Evolutionary conservation across 2,888 invertebrate genomes (phyloP).

Genomic region (Prosopocoilus inquinatus): DNA sequence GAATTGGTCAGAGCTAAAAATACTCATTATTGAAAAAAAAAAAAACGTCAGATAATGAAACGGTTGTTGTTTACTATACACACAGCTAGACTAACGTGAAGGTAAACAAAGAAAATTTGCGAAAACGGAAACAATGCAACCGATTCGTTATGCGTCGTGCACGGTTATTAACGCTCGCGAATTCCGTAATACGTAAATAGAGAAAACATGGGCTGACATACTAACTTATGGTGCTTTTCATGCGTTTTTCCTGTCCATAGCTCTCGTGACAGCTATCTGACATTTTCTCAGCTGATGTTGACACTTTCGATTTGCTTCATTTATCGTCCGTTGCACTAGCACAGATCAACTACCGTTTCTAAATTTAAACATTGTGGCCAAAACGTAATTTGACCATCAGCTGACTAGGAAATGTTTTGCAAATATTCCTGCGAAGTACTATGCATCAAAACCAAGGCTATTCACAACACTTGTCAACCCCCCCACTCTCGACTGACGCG

Average conservation of each 20-base stretch:
- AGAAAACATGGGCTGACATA: slow-evolving; percentile 26
- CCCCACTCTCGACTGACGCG: too few species aligned
- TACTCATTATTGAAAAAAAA: slow-evolving; percentile 9
- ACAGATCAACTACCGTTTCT: slow-evolving; percentile 19
- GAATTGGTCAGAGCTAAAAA: not conserved
- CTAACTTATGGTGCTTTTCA: slow-evolving; percentile 37
- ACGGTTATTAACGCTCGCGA: slow-evolving; percentile 16
- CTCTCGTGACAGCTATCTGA: slow-evolving; percentile 40
- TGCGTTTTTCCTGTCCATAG: slow-evolving; percentile 38
- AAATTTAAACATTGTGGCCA: slow-evolving; percentile 38
- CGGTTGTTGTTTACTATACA: slow-evolving; percentile 19
- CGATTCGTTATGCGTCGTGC: slow-evolving; percentile 5
- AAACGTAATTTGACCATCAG: slow-evolving; percentile 37
- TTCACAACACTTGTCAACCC: slow-evolving; percentile 11
- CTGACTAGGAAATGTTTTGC: slow-evolving; percentile 42
- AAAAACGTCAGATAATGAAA: slow-evolving; percentile 5
- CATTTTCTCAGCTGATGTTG: slow-evolving; percentile 48
- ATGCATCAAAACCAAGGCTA: slow-evolving; percentile 30
- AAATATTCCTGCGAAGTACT: slow-evolving; percentile 29
- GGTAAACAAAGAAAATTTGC: slow-evolving; percentile 5
- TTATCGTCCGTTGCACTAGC: slow-evolving; percentile 8
- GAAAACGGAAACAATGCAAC: slow-evolving; percentile 9
- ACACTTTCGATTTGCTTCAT: slow-evolving; percentile 19
- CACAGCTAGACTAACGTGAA: not conserved
- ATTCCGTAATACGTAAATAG: slow-evolving; percentile 14